Evolutionary conservation across 1,140 invertebrate genomes (phyloP), one percentile per base, ranked within the genome.

Genomic region (Hesperophylax magnus): DNA sequence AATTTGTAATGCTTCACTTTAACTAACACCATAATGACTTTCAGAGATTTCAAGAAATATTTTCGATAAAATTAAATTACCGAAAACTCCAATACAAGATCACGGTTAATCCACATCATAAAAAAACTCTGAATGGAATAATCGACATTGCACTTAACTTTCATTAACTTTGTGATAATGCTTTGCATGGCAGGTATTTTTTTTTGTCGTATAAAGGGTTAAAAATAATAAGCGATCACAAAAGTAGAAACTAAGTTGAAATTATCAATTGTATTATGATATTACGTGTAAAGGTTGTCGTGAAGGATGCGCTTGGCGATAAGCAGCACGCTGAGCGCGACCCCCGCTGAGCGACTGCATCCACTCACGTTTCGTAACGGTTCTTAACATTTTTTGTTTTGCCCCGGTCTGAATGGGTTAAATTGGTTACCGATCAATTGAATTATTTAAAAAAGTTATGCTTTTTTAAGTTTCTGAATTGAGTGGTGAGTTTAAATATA

Each of bases 181-280:
- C 5, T 27, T 2, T 27, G 27, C 27, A 5, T 27, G 5, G 27
- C 27, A 27, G 2, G 11, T 8, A 3, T 47, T 47, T 47, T 2
- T 47, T 2, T 47, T 47, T 1, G 39, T 47, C 1, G 1, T 47
- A 4, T 22, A 61, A 15, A 24, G 58, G 58, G 58, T 61, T 61
- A 61, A 61, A 61, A 20, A 61, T 9, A 20, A 61, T 18, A 61
- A 24, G 58, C 15, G 24, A 61, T 61, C 58, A 61, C 24, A 61
- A 61, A 61, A 22, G 9, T 61, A 20, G n/a, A 61, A 61, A 61
- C n/a, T 61, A 61, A 61, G 58, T 61, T 20, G 58, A 61, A 61
- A 61, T 61, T 61, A 61, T 61, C 58, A 61, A 47, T 61, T 61
- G 58, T 61, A 61, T 61, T 61, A 61, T 61, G 58, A 61, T 61